Conservation (phyloP, 2,113 vertebrate species). For the Laticauda laticaudata region DNA sequence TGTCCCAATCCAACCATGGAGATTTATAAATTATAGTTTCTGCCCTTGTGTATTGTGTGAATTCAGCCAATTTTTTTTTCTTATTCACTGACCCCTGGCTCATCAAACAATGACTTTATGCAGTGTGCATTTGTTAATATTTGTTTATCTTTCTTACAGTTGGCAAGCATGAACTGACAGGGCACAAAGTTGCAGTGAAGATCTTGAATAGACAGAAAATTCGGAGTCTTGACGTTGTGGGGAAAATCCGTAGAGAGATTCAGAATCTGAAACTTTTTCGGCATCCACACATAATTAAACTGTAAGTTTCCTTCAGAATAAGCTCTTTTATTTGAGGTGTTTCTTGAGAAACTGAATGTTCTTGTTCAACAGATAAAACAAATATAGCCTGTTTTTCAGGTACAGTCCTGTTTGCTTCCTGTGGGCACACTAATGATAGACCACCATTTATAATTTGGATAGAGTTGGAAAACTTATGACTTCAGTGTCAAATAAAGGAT, state of each 20-base stretch:
- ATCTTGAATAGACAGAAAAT: conserved; percentile 98
- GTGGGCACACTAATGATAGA: not conserved
- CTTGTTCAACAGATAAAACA: not conserved
- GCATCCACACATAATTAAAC: conserved; percentile 98
- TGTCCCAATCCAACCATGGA: not conserved
- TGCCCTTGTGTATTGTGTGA: not conserved
- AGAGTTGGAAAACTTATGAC: not conserved
- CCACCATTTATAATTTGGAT: not conserved
- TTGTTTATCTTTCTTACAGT: conserved; percentile 69
- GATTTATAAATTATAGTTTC: not conserved
- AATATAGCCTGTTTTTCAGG: conserved; percentile 2
- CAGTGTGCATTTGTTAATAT: not conserved
- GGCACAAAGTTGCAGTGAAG: conserved; percentile 98
- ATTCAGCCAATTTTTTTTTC: not conserved
- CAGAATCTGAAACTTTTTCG: conserved; percentile 99
- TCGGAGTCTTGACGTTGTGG: conserved; percentile 96
- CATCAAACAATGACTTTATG: not conserved
- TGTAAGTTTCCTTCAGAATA: conserved; percentile 79
- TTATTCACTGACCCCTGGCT: not conserved
- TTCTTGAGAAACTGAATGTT: not conserved
- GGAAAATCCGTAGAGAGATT: conserved; percentile 96
- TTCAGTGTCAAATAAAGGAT: not conserved
- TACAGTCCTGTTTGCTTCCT: not conserved
- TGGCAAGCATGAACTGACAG: conserved; percentile 95
- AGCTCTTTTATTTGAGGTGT: not conserved